Base-by-base conservation (phyloP, 2,888 invertebrate genomes). In the Schrankia costaestrigalis region DNA sequence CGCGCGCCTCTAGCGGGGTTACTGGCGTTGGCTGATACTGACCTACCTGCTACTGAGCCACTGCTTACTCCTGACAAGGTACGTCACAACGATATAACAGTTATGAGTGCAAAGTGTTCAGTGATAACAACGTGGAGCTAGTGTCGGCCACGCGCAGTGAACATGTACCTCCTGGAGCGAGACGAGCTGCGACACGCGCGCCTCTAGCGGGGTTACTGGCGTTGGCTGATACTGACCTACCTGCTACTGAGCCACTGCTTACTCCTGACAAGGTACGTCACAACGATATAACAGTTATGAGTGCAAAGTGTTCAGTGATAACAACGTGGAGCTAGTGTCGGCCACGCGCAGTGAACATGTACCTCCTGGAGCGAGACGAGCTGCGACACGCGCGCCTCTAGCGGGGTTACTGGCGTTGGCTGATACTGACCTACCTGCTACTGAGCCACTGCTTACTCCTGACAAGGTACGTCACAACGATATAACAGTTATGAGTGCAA, bases 301-400 rank as follows among this genome's bases (percentile, higher is more conserved):
- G 40, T 97, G 98, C 79, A 97, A 97, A 86, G 94, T 99, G 32
- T 99, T 97, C 83, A 93, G 95, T 57, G 99, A 99, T 1, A 95
- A 95, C 71, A 99, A 99, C 87, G 98, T 99, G 29, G 97, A 98
- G 88, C 90, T 99, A 55, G 94, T 99, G 27, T 98, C 98, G 3
- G 96, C 96, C 90, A 97, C 97, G 0, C 90, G 99, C 41, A 92
- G 93, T 41, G 99, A 99, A 78, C 98, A 99, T 85, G 84, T 99
- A 34, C 74, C 78, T 43, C 92, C 92, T 3, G 94, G 94, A 44
- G 91, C 91, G 89, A 89, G 32, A 7, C 42, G 46, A 34, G 26
- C 15, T 14, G 14, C 37, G 0, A 43, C 86, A 3, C 41, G 58
- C 0, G 46, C 58, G 22, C 94, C 95, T 4, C 81, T 96, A 25